phyloP scores from a whole-genome alignment of 2,113 vertebrate genomes.

The Seriola dumerili region DNA sequence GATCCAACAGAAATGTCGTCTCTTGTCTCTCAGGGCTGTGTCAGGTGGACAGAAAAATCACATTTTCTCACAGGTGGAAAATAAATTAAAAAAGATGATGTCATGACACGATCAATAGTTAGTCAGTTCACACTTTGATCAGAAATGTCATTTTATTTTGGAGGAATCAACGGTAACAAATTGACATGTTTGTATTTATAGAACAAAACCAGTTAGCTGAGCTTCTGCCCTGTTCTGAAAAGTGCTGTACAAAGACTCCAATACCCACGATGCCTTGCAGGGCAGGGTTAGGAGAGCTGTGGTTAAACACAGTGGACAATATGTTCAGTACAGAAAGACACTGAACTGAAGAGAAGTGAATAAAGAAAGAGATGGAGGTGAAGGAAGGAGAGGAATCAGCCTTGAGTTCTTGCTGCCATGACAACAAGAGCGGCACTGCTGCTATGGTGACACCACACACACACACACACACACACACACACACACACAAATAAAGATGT shows the following conservation, averaged over 20 bases:
- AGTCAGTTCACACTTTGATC: not conserved
- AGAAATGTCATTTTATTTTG: not conserved
- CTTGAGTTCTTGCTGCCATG: conserved; percentile 68
- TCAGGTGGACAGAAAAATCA: no score
- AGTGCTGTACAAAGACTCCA: not conserved
- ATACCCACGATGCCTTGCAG: conserved; percentile 32
- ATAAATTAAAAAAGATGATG: no score
- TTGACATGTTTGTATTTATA: no score
- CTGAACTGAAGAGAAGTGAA: not conserved
- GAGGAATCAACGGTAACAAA: no score
- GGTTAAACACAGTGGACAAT: not conserved
- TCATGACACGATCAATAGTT: not conserved
- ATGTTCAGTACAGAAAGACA: conserved; percentile 20
- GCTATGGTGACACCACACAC: conserved; percentile 57
- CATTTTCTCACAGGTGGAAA: no score
- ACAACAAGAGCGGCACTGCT: conserved; percentile 60
- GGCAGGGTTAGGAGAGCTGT: not conserved
- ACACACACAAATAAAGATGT: conserved; percentile 26
- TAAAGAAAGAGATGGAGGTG: not conserved
- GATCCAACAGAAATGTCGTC: no score
- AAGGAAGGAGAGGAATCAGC: conserved; percentile 40
- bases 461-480: conserved; percentile 18
- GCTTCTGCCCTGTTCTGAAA: not conserved
- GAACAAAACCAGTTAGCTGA: no score
- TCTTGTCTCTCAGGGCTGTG: no score